Evolutionary conservation across 1,140 invertebrate species (phyloP).

Genomic region (Zaprionus davidi): DNA sequence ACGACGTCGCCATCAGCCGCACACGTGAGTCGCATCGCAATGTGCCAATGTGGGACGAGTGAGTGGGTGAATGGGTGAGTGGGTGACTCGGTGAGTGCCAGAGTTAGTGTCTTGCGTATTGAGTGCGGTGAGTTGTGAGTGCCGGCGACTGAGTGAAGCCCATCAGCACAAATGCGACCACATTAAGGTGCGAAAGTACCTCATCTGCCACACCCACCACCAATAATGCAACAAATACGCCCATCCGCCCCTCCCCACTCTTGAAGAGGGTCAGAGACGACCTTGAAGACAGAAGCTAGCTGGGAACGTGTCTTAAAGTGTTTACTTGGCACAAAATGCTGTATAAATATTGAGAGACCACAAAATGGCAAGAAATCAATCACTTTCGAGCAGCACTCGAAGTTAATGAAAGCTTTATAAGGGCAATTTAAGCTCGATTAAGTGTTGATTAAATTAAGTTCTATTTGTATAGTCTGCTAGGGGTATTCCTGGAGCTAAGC

Average conservation of each 20-base stretch:
- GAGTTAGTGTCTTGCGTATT: conserved; percentile 23
- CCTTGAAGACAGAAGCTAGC: neutral
- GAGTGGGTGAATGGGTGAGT: conserved; percentile 23
- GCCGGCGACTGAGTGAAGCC: conserved; percentile 23
- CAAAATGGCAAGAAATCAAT: neutral
- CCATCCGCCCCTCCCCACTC: neutral
- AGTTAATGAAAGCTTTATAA: neutral
- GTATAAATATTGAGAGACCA: neutral
- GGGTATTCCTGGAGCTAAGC: neutral
- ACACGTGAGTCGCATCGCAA: conserved; percentile 73
- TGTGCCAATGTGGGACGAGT: conserved; percentile 20
- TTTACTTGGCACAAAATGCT: neutral
- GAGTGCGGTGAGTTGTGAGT: conserved; percentile 12
- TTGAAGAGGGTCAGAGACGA: conserved; percentile 12
- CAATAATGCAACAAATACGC: conserved; percentile 54
- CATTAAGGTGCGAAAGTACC: conserved; percentile 67
- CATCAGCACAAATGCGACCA: conserved; percentile 62
- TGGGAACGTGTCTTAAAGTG: neutral
- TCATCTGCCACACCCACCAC: conserved; percentile 42
- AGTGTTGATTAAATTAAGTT: neutral
- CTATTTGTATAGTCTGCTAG: neutral
- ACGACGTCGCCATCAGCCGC: conserved; percentile 59
- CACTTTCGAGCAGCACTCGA: neutral
- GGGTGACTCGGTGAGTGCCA: neutral
- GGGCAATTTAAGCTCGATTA: neutral